These are phyloP conservation scores for Limonius californicus DNA, from an alignment of 1,140 invertebrate genomes.

Conservation along the genomic window DNA sequence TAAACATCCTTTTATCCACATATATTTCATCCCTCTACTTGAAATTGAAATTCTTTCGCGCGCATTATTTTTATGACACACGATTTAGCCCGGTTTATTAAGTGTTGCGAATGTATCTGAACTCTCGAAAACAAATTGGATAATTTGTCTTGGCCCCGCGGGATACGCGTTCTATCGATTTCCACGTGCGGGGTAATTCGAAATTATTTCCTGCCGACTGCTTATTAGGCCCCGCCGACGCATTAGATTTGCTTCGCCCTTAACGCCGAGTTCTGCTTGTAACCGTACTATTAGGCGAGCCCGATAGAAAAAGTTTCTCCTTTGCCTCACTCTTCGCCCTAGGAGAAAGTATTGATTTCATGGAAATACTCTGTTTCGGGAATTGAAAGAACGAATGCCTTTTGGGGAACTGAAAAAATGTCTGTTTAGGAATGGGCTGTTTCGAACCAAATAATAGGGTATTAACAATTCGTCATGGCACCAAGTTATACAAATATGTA, in stretches of 20 bases:
- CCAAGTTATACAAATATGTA: no score
- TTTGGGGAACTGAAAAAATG: no score
- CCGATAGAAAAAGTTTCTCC: no score
- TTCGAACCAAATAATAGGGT: no score
- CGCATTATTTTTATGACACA: constrained; percentile 29
- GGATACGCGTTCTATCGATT: constrained; percentile 7
- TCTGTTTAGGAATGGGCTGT: no score
- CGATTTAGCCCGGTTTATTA: constrained; percentile 27
- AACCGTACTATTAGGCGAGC: no score
- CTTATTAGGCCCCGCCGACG: neutral
- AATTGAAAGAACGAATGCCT: no score
- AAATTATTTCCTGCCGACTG: neutral
- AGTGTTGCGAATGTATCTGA: constrained; percentile 30
- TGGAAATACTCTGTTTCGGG: no score
- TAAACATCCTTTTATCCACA: constrained; percentile 19
- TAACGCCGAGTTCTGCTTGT: no score
- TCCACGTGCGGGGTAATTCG: constrained; percentile 1
- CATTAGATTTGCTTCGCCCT: neutral
- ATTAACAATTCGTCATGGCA: no score
- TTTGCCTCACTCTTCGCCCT: no score
- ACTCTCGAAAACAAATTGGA: constrained; percentile 29
- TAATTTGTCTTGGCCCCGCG: constrained; percentile 24
- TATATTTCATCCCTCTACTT: constrained; percentile 16
- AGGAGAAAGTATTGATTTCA: no score
- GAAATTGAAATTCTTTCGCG: constrained; percentile 30